These are phyloP conservation scores for Sarcophaga peregrina DNA, from an alignment of 1,140 invertebrate genomes.

Conservation along the genomic window DNA sequence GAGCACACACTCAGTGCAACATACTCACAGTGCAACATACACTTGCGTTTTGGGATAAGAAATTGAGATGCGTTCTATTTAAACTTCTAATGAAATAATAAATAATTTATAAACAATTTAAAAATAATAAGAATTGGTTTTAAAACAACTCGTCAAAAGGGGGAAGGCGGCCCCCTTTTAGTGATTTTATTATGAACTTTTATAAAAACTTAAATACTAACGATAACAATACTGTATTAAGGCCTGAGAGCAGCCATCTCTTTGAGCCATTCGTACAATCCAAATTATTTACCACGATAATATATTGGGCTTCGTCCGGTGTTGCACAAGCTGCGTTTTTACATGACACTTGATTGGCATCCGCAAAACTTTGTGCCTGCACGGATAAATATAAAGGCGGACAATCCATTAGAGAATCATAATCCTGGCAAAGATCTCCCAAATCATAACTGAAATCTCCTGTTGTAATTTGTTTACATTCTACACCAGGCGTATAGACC, in stretches of 20 bases:
- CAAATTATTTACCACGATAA: conserved; percentile 73
- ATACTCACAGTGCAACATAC: too few species aligned
- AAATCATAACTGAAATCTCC: conserved; percentile 64
- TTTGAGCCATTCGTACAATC: conserved; percentile 68
- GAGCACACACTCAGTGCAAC: neutral
- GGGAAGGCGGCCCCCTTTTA: too few species aligned
- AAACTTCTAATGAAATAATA: too few species aligned
- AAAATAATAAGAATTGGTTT: too few species aligned
- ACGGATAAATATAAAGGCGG: conserved; percentile 74
- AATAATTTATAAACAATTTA: too few species aligned
- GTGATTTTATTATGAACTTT: neutral
- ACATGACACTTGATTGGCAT: conserved; percentile 53
- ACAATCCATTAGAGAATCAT: conserved; percentile 69
- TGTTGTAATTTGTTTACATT: conserved; percentile 55
- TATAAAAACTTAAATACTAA: neutral
- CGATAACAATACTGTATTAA: neutral
- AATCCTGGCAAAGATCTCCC: conserved; percentile 69
- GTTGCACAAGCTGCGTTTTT: conserved; percentile 70
- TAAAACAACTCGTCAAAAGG: too few species aligned
- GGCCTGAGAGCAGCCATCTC: conserved; percentile 47
- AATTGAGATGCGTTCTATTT: too few species aligned
- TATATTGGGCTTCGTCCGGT: conserved; percentile 73
- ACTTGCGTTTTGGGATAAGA: too few species aligned
- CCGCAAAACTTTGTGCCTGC: conserved; percentile 60
- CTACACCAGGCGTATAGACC: neutral